Percentiles rank a stretch among this genome's conserved stretches.
phyloP scores from a whole-genome alignment of 1,140 invertebrate genomes.

The Diachasma alloeum region DNA sequence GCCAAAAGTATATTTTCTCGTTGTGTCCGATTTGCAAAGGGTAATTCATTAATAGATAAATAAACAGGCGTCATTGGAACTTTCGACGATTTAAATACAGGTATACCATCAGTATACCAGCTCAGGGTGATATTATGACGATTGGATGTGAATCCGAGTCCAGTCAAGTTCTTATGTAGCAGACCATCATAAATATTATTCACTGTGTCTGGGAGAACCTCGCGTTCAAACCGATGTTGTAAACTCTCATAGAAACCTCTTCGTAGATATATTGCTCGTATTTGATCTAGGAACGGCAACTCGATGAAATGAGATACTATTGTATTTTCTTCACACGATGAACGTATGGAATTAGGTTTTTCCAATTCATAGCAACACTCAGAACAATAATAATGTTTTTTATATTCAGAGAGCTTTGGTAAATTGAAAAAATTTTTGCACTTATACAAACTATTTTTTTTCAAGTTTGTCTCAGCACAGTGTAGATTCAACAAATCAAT shows the following conservation, averaged over 20 bases:
- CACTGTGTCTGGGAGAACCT: constrained; percentile 13
- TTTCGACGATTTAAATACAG: neutral
- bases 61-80: neutral
- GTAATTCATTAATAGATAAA: neutral
- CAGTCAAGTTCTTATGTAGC: neutral
- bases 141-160: neutral
- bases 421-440: constrained; percentile 25
- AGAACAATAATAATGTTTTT: too few species aligned
- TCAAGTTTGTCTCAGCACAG: neutral
- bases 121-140: constrained; percentile 5
- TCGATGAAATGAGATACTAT: constrained; percentile 26
- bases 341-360: neutral
- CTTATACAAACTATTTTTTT: constrained; percentile 24
- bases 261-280: too few species aligned
- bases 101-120: neutral
- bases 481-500: constrained; percentile 17
- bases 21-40: neutral
- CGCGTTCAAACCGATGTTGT: constrained; percentile 7
- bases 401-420: neutral
- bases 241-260: too few species aligned
- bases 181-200: constrained; percentile 23
- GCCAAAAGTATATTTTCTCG: neutral
- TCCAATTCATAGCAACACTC: neutral
- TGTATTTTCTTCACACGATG: constrained; percentile 12
- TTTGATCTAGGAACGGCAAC: constrained; percentile 26